Base-by-base conservation (phyloP, 2,888 invertebrate species). In the Drosophila austrosaltans region DNA sequence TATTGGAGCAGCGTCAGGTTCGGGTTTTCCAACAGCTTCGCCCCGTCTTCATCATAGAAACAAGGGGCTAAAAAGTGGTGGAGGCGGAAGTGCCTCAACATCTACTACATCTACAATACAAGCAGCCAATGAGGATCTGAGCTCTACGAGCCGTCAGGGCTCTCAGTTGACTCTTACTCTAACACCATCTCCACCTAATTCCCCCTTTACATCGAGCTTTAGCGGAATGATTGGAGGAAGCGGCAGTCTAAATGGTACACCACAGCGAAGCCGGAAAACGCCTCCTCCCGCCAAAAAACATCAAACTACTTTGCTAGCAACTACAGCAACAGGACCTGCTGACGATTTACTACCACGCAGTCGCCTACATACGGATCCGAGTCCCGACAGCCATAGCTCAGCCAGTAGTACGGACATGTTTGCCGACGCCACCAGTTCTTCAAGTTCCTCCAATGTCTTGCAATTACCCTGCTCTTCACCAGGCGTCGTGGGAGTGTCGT, bases 201-300 rank as follows among this genome's bases (percentile, higher is more conserved):
- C 93, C 5, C 92, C 92, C 10, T 91, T 91, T 54, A 85, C 90
- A 22, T 82, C 90, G 20, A 79, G 78, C 0, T 82, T 73, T 5
- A 20, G 32, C 20, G 78, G 78, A 30, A 25, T 48, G 25, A 12
- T 25, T 48, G 81, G 79, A 40, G 83, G 82, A 1, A 4, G 86
- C 20, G 65, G 66, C 36, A 88, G 87, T 63, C 75, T 82, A 4
- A 91, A 87, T 71, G 91, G 92, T 22, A 92, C 92, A 1, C 89
- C 92, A 10, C 89, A 83, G 40, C 89, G 91, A 7, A 86, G 85
- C 61, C 91, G 90, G 65, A 90, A 92, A 2, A 92, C 98, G 4
- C 98, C 98, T 53, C 97, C 97, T 53, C 95, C 96, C 58, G 95
- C 95, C 84, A 95, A 95, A 87, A 96, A 94, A 92, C 96, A 95